Evolutionary conservation across 1,140 invertebrate genomes (phyloP).

Genomic region (Drosophila bocki): DNA sequence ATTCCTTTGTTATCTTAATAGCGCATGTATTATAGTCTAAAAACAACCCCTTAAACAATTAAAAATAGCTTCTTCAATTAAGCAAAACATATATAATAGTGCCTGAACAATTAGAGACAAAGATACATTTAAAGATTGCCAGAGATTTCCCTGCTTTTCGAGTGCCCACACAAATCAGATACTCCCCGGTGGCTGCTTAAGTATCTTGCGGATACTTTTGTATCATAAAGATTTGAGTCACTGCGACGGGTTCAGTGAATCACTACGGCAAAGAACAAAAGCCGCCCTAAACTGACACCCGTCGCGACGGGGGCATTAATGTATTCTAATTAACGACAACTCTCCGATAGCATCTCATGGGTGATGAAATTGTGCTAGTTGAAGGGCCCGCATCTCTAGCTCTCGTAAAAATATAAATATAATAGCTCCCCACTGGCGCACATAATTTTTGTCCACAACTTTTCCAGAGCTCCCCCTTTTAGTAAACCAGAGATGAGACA

Average conservation of each 20-base stretch:
- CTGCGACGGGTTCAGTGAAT: conserved; percentile 30
- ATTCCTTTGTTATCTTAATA: not conserved
- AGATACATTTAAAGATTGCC: not conserved
- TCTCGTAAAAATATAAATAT: conserved; percentile 45
- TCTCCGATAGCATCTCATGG: conserved; percentile 48
- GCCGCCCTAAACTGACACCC: conserved; percentile 12
- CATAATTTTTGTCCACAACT: conserved; percentile 43
- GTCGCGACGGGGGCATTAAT: conserved; percentile 25
- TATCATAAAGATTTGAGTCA: conserved; percentile 35
- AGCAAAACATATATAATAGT: conserved; percentile 2
- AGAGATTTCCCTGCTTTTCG: not conserved
- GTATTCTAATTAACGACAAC: conserved; percentile 59
- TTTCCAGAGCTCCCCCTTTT: conserved; percentile 14
- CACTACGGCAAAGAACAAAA: conserved; percentile 38
- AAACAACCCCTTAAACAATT: not conserved
- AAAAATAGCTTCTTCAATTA: conserved; percentile 6
- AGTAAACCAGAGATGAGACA: conserved; percentile 7
- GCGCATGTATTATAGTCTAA: not conserved
- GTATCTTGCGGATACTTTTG: conserved; percentile 43
- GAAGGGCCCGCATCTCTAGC: conserved; percentile 35
- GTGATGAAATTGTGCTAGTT: conserved; percentile 51
- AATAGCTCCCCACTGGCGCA: conserved; percentile 40
- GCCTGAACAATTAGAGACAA: conserved; percentile 11
- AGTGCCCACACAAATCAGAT: conserved; percentile 24
- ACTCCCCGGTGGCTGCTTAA: conserved; percentile 32